Evolutionary conservation across 2,113 vertebrate species (phyloP).

Genomic region (Lates calcarifer): DNA sequence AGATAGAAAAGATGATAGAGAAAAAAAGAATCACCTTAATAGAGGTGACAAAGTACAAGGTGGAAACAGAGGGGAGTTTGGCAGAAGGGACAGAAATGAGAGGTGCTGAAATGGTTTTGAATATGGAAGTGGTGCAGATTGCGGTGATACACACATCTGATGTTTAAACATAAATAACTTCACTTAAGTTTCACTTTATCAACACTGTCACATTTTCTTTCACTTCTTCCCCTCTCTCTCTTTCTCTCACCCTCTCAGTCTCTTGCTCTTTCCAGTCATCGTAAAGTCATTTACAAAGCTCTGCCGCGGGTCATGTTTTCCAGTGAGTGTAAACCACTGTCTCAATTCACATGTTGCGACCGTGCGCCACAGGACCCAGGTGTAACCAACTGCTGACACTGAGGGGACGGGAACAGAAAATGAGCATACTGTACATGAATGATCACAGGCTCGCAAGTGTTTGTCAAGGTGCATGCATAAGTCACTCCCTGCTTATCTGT

Average conservation of each 20-base stretch:
- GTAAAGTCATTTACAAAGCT: constrained; percentile 43
- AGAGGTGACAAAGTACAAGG: constrained; percentile 15
- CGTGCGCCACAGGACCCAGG: constrained; percentile 64
- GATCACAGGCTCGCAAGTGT: constrained; percentile 2
- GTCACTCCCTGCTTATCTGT: constrained; percentile 34
- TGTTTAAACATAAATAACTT: constrained; percentile 60
- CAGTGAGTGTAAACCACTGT: constrained; percentile 67
- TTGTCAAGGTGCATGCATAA: background rate
- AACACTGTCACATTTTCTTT: constrained; percentile 51
- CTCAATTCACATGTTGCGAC: constrained; percentile 52
- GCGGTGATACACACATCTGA: constrained; percentile 56
- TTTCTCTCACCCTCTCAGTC: constrained; percentile 13
- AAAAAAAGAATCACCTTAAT: constrained; percentile 4
- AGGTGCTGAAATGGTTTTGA: constrained; percentile 31
- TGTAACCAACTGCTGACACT: constrained; percentile 61
- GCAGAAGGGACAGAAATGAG: background rate
- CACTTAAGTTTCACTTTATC: constrained; percentile 63
- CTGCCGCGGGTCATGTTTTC: constrained; percentile 33
- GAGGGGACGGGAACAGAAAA: constrained; percentile 57
- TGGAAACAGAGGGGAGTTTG: background rate
- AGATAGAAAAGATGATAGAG: constrained; percentile 26
- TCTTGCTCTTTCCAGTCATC: constrained; percentile 37
- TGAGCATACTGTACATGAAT: background rate
- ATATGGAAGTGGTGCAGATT: constrained; percentile 63
- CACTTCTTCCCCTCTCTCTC: constrained; percentile 55